Evolutionary conservation across 2,797 vertebrate species (phyloP).

Genomic region (Orestias chungarensis): DNA sequence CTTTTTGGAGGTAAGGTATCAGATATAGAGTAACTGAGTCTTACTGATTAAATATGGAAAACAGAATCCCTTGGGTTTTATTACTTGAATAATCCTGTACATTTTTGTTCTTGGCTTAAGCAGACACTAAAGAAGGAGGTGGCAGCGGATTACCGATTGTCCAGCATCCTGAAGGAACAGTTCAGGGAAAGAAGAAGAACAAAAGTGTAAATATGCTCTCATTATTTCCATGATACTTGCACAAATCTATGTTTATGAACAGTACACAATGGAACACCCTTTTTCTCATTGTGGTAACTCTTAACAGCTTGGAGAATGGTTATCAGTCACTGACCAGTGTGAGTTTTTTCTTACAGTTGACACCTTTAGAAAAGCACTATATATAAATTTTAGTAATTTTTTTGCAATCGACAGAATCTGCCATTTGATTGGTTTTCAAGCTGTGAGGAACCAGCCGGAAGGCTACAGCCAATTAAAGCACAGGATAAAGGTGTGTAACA

Average conservation of each 20-base stretch:
- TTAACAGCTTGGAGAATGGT: slow-evolving; percentile 79
- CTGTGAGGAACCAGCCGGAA: slow-evolving; percentile 81
- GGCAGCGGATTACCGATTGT: slow-evolving; percentile 81
- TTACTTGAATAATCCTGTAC: neutral
- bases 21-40: neutral
- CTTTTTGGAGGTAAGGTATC: slow-evolving; percentile 87
- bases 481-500: slow-evolving; percentile 88
- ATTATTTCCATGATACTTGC: neutral
- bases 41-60: neutral
- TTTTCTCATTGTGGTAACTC: neutral
- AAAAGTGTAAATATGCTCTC: slow-evolving; percentile 67
- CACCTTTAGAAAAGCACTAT: neutral
- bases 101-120: slow-evolving; percentile 5
- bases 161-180: slow-evolving; percentile 83
- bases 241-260: neutral
- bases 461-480: slow-evolving; percentile 82
- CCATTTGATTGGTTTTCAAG: slow-evolving; percentile 82
- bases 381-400: slow-evolving; percentile 26
- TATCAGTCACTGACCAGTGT: slow-evolving; percentile 79
- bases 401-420: slow-evolving; percentile 69
- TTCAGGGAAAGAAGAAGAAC: slow-evolving; percentile 83
- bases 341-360: slow-evolving; percentile 12
- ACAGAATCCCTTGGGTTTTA: neutral
- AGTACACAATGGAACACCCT: neutral
- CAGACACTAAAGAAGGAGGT: slow-evolving; percentile 88